Percentiles rank a stretch among this genome's conserved stretches.
phyloP scores from a whole-genome alignment of 2,113 vertebrate species.

The Aegypius monachus region DNA sequence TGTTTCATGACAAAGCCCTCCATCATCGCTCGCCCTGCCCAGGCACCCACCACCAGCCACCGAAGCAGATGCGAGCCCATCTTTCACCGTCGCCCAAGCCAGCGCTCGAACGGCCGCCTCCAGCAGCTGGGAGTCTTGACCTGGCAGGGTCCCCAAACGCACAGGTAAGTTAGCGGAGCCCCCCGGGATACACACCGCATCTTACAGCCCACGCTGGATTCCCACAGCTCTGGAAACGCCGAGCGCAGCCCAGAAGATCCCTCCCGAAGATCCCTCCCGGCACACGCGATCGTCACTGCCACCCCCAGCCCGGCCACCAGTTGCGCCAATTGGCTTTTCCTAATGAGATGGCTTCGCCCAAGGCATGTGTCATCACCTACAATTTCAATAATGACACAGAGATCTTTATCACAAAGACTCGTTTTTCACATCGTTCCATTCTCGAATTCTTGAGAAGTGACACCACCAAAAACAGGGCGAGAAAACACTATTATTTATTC shows the following conservation, averaged over 20 bases:
- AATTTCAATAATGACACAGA: neutral
- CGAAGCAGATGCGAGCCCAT: neutral
- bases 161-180: neutral
- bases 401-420: neutral
- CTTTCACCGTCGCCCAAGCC: neutral
- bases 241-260: neutral
- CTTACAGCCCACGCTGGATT: neutral
- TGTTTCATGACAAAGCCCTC: neutral
- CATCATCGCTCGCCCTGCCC: neutral
- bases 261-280: neutral
- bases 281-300: neutral
- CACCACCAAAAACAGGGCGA: neutral
- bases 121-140: neutral
- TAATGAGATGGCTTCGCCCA: accelerated
- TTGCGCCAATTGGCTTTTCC: accelerated
- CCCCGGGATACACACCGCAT: neutral
- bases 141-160: neutral
- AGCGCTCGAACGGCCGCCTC: neutral
- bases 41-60: neutral
- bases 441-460: accelerated
- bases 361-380: neutral
- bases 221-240: neutral
- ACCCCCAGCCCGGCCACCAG: neutral
- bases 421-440: neutral
- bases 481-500: accelerated